Evolutionary conservation across 2,797 vertebrate species (phyloP).

Genomic region (Falco novaeseelandiae): DNA sequence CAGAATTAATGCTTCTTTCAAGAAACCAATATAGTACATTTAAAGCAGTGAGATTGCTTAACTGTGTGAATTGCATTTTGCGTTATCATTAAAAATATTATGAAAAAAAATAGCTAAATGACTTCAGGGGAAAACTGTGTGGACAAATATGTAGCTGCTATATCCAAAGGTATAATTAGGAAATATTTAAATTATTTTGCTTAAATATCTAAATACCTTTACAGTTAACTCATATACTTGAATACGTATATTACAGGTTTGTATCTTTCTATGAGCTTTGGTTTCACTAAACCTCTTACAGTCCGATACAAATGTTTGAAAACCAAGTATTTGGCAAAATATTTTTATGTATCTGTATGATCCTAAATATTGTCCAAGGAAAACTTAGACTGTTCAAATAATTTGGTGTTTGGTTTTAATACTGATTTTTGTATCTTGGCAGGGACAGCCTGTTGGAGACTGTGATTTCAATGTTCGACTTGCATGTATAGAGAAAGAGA

Average conservation of each 20-base stretch:
- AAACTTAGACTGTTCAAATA: neutral
- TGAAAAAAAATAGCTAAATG: neutral
- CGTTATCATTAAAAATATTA: neutral
- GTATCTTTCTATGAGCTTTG: neutral
- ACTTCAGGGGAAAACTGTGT: neutral
- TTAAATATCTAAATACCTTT: neutral
- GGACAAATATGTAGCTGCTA: neutral
- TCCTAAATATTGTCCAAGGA: neutral
- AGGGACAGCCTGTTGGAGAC: conserved; percentile 95
- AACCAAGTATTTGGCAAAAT: neutral
- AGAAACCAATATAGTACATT: neutral
- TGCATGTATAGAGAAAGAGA: conserved; percentile 95
- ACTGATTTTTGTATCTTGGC: conserved; percentile 51
- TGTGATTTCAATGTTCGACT: conserved; percentile 94
- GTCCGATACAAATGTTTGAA: neutral
- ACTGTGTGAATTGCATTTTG: neutral
- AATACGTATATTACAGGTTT: neutral
- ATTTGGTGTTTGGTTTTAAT: neutral
- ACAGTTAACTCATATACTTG: neutral
- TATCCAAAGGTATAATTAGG: neutral
- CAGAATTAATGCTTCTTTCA: neutral
- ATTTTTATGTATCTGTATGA: neutral
- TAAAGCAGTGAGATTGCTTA: neutral
- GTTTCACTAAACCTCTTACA: neutral
- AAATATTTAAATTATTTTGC: neutral